phyloP scores from a whole-genome alignment of 2,797 vertebrate species.

The Notolabrus celidotus region DNA sequence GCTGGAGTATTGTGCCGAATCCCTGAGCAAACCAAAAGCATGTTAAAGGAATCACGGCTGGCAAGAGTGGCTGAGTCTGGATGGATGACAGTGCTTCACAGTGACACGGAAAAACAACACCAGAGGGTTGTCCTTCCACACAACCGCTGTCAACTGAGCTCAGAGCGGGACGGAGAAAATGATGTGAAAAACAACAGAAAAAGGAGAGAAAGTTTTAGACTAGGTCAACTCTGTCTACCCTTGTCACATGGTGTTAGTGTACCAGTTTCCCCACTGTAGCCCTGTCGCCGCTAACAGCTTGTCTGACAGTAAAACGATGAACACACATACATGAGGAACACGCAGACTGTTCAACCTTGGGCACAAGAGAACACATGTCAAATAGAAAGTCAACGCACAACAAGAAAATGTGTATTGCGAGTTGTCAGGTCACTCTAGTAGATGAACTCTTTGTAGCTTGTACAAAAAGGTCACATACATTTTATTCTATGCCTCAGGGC shows the following conservation, averaged over 20 bases:
- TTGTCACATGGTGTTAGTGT: conserved; percentile 77
- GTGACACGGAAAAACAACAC: conserved; percentile 76
- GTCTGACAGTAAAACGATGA: conserved; percentile 62
- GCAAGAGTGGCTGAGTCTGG: conserved; percentile 56
- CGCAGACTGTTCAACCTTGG: conserved; percentile 38
- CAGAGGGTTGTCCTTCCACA: conserved; percentile 68
- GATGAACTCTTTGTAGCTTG: conserved; percentile 10
- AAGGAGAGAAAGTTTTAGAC: conserved; percentile 71
- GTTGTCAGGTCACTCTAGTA: conserved; percentile 43
- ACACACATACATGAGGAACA: conserved; percentile 5
- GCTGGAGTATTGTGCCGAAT: conserved; percentile 37
- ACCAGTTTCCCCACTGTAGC: conserved; percentile 57
- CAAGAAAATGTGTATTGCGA: conserved; percentile 42
- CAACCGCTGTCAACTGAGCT: conserved; percentile 75
- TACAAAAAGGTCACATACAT: neutral
- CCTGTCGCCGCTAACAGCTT: conserved; percentile 58
- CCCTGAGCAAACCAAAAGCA: conserved; percentile 47
- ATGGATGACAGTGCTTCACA: conserved; percentile 64
- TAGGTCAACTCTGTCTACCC: conserved; percentile 73
- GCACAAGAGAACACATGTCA: conserved; percentile 42
- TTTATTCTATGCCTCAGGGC: neutral
- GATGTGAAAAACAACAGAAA: conserved; percentile 62
- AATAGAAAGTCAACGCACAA: conserved; percentile 29
- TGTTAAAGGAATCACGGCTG: conserved; percentile 64
- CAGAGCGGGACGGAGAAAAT: conserved; percentile 59